Evolutionary conservation across 2,888 invertebrate species (phyloP).

Genomic region (Protophormia terraenovae): DNA sequence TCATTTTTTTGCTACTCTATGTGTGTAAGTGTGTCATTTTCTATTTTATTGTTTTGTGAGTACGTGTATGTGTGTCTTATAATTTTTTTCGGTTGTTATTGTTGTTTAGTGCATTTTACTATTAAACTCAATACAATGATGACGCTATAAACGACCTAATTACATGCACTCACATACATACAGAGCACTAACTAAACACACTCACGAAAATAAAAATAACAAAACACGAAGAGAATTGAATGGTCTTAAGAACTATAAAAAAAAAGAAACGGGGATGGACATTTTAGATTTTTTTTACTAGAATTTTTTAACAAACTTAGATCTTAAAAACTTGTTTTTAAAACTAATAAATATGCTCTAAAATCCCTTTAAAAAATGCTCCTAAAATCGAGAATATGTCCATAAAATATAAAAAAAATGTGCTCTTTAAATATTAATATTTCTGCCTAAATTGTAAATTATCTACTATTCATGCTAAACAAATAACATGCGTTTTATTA

Average conservation of each 20-base stretch:
- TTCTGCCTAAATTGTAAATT: no score
- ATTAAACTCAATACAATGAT: slow-evolving; percentile 65
- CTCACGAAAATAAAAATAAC: slow-evolving; percentile 36
- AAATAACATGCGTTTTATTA: no score
- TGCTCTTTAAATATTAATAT: no score
- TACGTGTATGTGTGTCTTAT: background rate
- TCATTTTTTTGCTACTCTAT: background rate
- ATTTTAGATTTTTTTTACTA: no score
- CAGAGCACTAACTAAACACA: background rate
- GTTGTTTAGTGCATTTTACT: slow-evolving; percentile 40
- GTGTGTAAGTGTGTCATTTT: slow-evolving; percentile 25
- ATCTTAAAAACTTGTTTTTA: no score
- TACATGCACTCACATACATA: slow-evolving; percentile 34
- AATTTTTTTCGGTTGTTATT: slow-evolving; percentile 13
- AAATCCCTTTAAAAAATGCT: no score
- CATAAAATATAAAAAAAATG: no score
- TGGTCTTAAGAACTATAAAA: slow-evolving; percentile 52
- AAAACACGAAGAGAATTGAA: slow-evolving; percentile 47
- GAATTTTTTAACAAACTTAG: no score
- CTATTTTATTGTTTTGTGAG: slow-evolving; percentile 32
- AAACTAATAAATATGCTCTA: no score
- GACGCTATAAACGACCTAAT: slow-evolving; percentile 69
- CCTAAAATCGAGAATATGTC: no score
- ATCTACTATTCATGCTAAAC: no score
- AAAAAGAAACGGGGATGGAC: no score